Evolutionary conservation across 2,113 vertebrate genomes (phyloP).

Genomic region (Gorsachius goisagi): DNA sequence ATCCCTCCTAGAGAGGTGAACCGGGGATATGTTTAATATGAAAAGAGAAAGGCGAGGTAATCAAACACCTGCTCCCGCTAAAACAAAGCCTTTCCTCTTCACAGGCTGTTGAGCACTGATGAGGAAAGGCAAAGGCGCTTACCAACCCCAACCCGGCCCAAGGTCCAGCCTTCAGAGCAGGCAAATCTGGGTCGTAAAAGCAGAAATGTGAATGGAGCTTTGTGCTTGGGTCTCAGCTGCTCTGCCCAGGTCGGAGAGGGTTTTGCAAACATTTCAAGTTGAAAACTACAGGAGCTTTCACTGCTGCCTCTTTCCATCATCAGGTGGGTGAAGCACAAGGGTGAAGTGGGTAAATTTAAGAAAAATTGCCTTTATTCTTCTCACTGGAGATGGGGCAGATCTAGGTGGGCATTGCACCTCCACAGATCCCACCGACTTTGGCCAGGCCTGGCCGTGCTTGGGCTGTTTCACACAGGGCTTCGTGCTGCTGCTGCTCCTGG

Average conservation of each 20-base stretch:
- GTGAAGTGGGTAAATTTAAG: not conserved
- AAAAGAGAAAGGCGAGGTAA: conserved; percentile 24
- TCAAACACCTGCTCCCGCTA: conserved; percentile 49
- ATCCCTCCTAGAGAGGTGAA: conserved; percentile 26
- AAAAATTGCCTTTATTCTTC: not conserved
- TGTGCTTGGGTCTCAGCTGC: not conserved
- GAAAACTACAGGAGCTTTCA: not conserved
- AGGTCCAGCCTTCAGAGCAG: not conserved
- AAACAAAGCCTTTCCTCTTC: conserved; percentile 51
- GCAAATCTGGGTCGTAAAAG: not conserved
- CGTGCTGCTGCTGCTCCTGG: not conserved
- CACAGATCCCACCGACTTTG: not conserved
- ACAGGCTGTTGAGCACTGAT: conserved; percentile 10
- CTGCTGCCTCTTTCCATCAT: not conserved
- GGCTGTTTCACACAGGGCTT: accelerated
- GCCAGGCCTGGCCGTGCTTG: not conserved
- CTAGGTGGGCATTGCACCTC: accelerated
- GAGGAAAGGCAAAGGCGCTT: not conserved
- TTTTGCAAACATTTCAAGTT: not conserved
- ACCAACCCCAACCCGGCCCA: not conserved
- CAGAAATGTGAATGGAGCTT: not conserved
- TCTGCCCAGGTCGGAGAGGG: not conserved
- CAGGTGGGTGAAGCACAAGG: not conserved
- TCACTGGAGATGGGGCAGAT: not conserved
- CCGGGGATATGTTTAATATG: not conserved